A percentile compares a stretch with the other conserved stretches of the same genome.
phyloP scores from a whole-genome alignment of 2,113 vertebrate genomes.

The Malurus cyaneus region DNA sequence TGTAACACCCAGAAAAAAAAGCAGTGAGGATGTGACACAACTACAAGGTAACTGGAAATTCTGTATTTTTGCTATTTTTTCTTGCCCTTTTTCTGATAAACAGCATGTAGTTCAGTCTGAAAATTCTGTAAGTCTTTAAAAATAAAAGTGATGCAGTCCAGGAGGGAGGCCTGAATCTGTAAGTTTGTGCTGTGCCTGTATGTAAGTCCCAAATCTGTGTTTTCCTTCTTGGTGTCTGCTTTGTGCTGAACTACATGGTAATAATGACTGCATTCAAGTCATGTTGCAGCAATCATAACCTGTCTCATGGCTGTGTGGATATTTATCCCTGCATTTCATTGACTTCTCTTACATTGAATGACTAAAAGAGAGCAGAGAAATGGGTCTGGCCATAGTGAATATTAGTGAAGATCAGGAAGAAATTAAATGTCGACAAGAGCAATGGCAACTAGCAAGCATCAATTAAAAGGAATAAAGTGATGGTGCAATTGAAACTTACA shows the following conservation, averaged over 20 bases:
- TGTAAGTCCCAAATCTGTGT: neutral
- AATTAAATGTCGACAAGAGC: neutral
- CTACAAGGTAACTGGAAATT: neutral
- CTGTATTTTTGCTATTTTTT: neutral
- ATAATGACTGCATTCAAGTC: neutral
- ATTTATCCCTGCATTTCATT: neutral
- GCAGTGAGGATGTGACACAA: neutral
- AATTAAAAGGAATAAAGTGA: neutral
- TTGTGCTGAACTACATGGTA: neutral
- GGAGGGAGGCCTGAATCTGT: constrained; percentile 38
- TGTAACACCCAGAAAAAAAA: neutral
- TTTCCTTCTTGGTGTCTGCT: neutral
- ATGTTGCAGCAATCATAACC: too few relatives aligned
- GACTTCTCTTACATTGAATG: neutral
- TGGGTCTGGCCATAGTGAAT: neutral
- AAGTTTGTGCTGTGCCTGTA: constrained; percentile 17
- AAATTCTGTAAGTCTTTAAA: constrained; percentile 56
- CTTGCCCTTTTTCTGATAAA: neutral
- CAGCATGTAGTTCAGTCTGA: neutral
- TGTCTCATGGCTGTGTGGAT: neutral
- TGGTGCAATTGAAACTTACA: neutral
- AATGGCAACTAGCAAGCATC: neutral
- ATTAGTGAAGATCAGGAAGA: neutral
- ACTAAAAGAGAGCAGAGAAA: neutral
- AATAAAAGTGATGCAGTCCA: constrained; percentile 43